phyloP scores from a whole-genome alignment of 2,113 vertebrate genomes.

The Malurus elegans region DNA sequence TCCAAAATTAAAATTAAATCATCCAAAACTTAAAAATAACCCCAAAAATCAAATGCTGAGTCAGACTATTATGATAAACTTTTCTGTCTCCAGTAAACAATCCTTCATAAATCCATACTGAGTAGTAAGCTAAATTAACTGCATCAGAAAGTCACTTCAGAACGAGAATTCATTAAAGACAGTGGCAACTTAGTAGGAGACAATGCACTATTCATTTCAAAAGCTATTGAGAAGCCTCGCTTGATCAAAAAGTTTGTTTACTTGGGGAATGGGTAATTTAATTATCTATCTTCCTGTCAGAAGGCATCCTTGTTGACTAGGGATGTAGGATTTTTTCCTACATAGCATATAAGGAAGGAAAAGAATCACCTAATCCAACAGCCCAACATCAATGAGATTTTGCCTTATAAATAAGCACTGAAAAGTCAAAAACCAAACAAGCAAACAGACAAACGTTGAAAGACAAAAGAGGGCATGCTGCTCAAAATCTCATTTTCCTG shows the following conservation, averaged over 20 bases:
- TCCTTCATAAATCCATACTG: not conserved
- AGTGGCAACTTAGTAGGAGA: not conserved
- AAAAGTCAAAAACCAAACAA: not conserved
- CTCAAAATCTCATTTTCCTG: not conserved
- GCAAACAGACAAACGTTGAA: not conserved
- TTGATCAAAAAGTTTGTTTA: constrained; percentile 44
- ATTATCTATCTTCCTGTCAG: constrained; percentile 28
- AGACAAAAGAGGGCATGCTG: not conserved
- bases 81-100: not conserved
- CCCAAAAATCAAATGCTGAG: not conserved
- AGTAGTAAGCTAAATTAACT: not conserved
- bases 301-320: constrained; percentile 28
- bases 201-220: not conserved
- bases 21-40: not conserved
- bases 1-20: not conserved
- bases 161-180: not conserved
- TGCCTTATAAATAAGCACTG: not conserved
- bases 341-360: not conserved
- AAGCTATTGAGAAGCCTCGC: not conserved
- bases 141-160: not conserved
- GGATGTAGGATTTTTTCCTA: constrained; percentile 5
- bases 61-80: not conserved
- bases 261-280: constrained; percentile 21
- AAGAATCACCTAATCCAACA: constrained; percentile 28
- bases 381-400: constrained; percentile 2